These are phyloP conservation scores for Zaprionus gabonicus DNA, from an alignment of 1,140 invertebrate species.

Conservation along the genomic window DNA sequence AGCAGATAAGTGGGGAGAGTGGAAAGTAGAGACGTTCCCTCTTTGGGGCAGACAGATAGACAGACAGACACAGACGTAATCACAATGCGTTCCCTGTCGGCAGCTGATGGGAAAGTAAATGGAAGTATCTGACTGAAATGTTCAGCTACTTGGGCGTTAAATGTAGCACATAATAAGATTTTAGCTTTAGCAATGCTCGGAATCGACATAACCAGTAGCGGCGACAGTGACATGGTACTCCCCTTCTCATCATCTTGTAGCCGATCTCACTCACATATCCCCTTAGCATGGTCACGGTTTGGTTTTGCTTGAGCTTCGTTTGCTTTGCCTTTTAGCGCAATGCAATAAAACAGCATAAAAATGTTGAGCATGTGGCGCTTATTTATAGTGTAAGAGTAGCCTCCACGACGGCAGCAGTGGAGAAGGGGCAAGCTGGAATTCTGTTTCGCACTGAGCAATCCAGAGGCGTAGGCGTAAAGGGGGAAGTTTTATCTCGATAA, in stretches of 20 bases:
- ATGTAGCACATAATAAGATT: slow-evolving; percentile 81
- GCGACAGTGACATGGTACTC: slow-evolving; percentile 11
- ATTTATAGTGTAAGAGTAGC: slow-evolving; percentile 66
- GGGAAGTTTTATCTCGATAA: not conserved
- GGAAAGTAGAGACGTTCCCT: slow-evolving; percentile 5
- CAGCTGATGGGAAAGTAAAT: slow-evolving; percentile 33
- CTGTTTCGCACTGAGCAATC: not conserved
- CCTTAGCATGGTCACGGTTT: slow-evolving; percentile 16
- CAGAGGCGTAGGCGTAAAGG: not conserved
- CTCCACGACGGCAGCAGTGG: not conserved
- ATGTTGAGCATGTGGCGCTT: slow-evolving; percentile 78
- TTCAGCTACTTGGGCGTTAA: slow-evolving; percentile 73
- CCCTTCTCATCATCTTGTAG: not conserved
- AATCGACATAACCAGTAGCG: slow-evolving; percentile 15
- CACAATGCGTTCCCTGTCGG: slow-evolving; percentile 16
- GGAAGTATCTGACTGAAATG: slow-evolving; percentile 48
- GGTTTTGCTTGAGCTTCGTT: slow-evolving; percentile 42
- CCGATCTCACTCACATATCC: not conserved
- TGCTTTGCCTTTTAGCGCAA: slow-evolving; percentile 70
- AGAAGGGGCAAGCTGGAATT: not conserved
- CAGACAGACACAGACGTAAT: slow-evolving; percentile 5
- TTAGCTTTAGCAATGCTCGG: slow-evolving; percentile 30
- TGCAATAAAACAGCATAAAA: slow-evolving; percentile 82
- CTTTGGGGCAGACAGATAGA: not conserved
- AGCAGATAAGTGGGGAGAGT: slow-evolving; percentile 14